A percentile compares a stretch with the other conserved stretches of the same genome.
These are phyloP conservation scores for Drosophila aldrichi DNA, from an alignment of 2,888 invertebrate species.

Conservation along the genomic window DNA sequence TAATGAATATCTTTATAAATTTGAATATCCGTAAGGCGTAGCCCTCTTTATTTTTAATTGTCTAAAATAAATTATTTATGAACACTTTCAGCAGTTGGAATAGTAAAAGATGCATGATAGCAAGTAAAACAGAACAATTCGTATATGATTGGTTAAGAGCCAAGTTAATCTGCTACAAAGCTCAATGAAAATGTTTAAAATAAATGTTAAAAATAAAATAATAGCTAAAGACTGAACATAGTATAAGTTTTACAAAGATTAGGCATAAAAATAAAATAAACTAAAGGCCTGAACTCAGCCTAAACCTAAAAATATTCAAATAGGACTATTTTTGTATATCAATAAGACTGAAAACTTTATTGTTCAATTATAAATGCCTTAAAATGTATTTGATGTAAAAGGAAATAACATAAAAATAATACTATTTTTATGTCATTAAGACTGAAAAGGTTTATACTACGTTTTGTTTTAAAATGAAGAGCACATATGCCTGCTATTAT, in stretches of 20 bases:
- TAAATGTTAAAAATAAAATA: too few species aligned
- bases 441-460: background rate
- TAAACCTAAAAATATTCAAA: background rate
- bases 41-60: background rate
- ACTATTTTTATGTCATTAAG: background rate
- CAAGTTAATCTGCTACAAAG: too few species aligned
- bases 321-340: background rate
- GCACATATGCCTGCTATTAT: background rate
- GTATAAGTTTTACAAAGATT: background rate
- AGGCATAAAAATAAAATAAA: background rate
- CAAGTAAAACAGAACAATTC: too few species aligned
- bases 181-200: too few species aligned
- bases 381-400: too few species aligned
- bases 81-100: background rate
- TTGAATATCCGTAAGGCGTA: background rate
- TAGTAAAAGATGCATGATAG: background rate
- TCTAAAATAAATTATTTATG: background rate
- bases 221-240: background rate
- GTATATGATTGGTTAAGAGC: too few species aligned
- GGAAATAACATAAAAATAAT: background rate
- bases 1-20: background rate
- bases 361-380: too few species aligned
- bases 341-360: background rate
- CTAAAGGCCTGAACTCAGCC: too few species aligned
- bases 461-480: background rate